Base-by-base conservation (phyloP, 2,113 vertebrate species). In the Lagopus leucura region DNA sequence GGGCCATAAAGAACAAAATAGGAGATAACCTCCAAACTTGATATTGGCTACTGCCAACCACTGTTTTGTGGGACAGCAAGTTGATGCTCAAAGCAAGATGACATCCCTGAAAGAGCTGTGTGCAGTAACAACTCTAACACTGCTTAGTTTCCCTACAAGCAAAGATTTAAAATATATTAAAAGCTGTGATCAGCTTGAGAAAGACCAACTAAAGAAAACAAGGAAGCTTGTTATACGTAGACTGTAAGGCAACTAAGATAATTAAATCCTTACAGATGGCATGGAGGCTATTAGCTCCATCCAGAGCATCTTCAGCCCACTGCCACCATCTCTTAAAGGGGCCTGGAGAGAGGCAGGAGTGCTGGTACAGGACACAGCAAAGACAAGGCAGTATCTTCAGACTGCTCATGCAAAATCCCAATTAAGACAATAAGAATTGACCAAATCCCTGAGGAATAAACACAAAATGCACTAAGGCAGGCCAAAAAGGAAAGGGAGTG, bases 41-140 rank as follows among this genome's bases (percentile, higher is more conserved):
- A 13, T 15, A 47, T 32, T 7, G 45, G 78, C 45, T 52, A 27
- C 61, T 17, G 20, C 57, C 34, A 36, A 0, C 32, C 8, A 6
- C 57, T 28, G 47, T 40, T 72, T 20, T 1, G 1, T 1, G 17
- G 63, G 30, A 12, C 27, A 67, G 36, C 0, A 0, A 34, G 24
- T 3, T 32, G 28, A 50, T 58, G 60, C 76, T 42, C n/a, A 32
- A 20, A 50, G 42, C 0, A 0, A 71, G 75, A 34, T 7, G 22
- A 0, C 18, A 45, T 4, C 45, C 40, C 65, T 50, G 67, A 27
- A 50, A 25, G 14, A 69, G 32, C 12, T 3, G 25, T 22, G 8
- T 48, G 66, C 47, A 34, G 36, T 45, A 43, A 20, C 42, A 45
- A n/a, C 67, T 65, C 63, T 27, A 10, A 27, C 25, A 19, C n/a